Evolutionary conservation across 2,113 vertebrate genomes (phyloP), one percentile per base, ranked within the genome.

Genomic region (Albula glossodonta): DNA sequence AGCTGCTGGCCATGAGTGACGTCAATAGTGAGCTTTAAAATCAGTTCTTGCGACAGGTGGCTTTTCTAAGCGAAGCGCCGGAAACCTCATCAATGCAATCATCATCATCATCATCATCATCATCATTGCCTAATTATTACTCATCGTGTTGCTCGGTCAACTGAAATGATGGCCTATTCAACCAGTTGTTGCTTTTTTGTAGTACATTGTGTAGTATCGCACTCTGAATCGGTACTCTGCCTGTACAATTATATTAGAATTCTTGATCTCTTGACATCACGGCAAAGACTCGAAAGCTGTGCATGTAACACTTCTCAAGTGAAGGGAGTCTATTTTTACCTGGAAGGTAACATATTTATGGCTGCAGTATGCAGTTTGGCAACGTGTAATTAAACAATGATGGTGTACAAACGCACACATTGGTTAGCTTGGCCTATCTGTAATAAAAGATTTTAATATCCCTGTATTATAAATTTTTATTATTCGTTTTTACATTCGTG

Each of bases 1-100:
- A 11, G 57, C 78, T 86, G 85, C 80, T 53, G 66, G 13, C 50
- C n/a, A 15, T 5, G 50, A 82, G 79, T 86, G 85, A 86, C 85
- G 85, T 86, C 85, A 86, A 51, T 25, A 8, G 49, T 13, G 50
- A 50, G 48, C 31, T 66, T 83, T 6, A 49, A n/a, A 51, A 48
- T 51, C 49, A 22, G 25, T 48, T 81, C 81, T 31, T 78, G 70
- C 81, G 81, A 86, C 85, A 86, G 80, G 80, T 78, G 80, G 81
- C 81, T 82, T 57, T 57, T 86, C 80, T 15, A 80, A 80, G 11
- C 74, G 85, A 56, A 51, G 13, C 50, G 11, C 48, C 50, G 10
- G 13, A 74, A 31, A 74, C 5, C 8, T 70, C 63, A 3, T 6
- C 63, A n/a, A 0, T n/a, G 31, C 63, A 10, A 25, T 31, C n/a